Evolutionary conservation across 2,888 invertebrate genomes (phyloP).

Genomic region (Amblyjoppa fuscipennis): DNA sequence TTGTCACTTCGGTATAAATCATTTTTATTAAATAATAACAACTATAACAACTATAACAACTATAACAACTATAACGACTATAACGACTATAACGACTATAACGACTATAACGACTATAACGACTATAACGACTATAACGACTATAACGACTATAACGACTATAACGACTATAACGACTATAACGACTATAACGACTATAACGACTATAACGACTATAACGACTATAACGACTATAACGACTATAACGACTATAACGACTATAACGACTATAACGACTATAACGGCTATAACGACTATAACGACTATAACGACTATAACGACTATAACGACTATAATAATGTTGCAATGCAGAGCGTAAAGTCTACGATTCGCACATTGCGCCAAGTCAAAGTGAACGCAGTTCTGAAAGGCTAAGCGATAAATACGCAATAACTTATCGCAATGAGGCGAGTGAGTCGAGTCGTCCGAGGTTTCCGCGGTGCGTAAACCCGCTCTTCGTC

Average conservation of each 20-base stretch:
- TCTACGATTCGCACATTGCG: constrained; percentile 8
- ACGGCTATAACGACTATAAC: neutral
- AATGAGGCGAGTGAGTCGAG: constrained; percentile 28
- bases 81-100: neutral
- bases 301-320: too few relatives aligned
- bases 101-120: neutral
- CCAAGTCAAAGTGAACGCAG: constrained; percentile 26
- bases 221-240: neutral
- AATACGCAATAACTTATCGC: constrained; percentile 61
- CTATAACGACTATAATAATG: neutral
- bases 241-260: neutral
- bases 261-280: neutral
- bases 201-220: neutral
- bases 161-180: too few relatives aligned
- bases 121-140: neutral
- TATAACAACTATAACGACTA: too few relatives aligned
- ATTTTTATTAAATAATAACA: neutral
- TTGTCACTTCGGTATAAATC: neutral
- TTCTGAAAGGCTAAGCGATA: constrained; percentile 36
- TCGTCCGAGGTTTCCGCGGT: constrained; percentile 49
- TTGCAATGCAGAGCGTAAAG: neutral
- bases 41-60: neutral
- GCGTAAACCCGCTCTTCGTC: constrained; percentile 48
- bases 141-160: neutral
- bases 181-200: neutral